Evolutionary conservation across 2,113 vertebrate species (phyloP).

Genomic region (Ariopsis seemanni): DNA sequence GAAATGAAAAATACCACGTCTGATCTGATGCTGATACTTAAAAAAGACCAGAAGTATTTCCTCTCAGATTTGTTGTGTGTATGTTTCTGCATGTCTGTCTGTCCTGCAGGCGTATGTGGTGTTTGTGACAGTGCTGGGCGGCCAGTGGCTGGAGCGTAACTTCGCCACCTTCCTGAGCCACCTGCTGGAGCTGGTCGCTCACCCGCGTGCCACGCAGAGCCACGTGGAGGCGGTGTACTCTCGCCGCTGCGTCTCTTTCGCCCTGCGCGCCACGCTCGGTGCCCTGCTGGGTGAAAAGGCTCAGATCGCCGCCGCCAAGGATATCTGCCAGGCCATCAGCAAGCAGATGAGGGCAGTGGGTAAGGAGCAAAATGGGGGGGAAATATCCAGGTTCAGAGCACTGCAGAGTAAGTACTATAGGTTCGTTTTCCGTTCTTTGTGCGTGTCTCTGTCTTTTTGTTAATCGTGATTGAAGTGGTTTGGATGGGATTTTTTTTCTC

Average conservation of each 20-base stretch:
- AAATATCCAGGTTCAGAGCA: constrained; percentile 78
- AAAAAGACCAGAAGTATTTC: not conserved
- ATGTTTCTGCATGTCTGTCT: not conserved
- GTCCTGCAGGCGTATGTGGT: constrained; percentile 90
- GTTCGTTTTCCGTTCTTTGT: constrained; percentile 19
- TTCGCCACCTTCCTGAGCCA: constrained; percentile 94
- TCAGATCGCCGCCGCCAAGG: constrained; percentile 96
- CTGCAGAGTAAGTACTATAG: constrained; percentile 76
- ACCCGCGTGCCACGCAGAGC: constrained; percentile 95
- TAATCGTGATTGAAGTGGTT: constrained; percentile 8
- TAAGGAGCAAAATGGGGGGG: constrained; percentile 81
- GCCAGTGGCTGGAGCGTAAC: constrained; percentile 96
- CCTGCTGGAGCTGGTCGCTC: constrained; percentile 92
- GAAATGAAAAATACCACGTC: not conserved
- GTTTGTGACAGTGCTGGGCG: constrained; percentile 92
- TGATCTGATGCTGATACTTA: not conserved
- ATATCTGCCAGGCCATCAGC: constrained; percentile 96
- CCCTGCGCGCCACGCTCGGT: constrained; percentile 92
- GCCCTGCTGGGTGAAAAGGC: constrained; percentile 95
- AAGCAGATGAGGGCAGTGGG: constrained; percentile 99
- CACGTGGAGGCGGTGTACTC: constrained; percentile 98
- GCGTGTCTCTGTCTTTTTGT: not conserved
- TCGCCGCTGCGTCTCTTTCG: constrained; percentile 95
- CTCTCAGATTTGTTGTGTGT: not conserved
- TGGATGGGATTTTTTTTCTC: not conserved